Base-by-base conservation (phyloP, 1,140 invertebrate genomes). In the Halotydeus destructor region DNA sequence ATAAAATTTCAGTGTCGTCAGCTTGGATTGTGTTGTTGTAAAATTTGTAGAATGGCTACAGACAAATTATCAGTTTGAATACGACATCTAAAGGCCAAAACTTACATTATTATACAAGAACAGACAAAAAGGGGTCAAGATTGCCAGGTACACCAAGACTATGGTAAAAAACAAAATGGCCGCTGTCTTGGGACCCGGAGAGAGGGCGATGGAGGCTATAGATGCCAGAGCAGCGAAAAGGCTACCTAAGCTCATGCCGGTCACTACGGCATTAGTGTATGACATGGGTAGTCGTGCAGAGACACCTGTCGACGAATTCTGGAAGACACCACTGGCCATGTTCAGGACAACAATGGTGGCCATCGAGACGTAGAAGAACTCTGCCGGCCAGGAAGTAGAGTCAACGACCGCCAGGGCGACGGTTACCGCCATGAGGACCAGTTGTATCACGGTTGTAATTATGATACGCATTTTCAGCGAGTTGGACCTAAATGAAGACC, bases 81-180 rank as follows among this genome's bases (percentile, higher is more conserved):
- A n/a, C n/a, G n/a, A 40, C 26, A 14, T 18, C 16, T 28, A 30
- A 21, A 8, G 31, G 6, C 21, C 14, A 14, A 19, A 37, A 55
- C 59, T 55, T 67, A 93, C 86, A 61, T 84, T 86, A 11, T 42
- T 44, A n/a, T 38, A 89, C 66, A 5, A 85, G 85, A 41, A 97
- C 62, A 12, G 82, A 78, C 58, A 94, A 93, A 62, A 93, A 97
- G 0, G 86, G 86, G 61, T 93, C 84, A 56, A 97, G 89, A 56
- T 86, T 94, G 0, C 79, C 65, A 5, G 96, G 64, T 1, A 98
- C 66, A 37, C 94, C 69, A 52, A 96, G 78, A 40, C 97, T 73
- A 18, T 89, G 89, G 1, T 79, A 61, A 98, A 98, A 58, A 97
- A 98, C 61, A 94, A 93, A 56, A 96, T 89, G 21, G 89, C 89